These are phyloP conservation scores for Verasper variegatus DNA, from an alignment of 2,113 vertebrate genomes.

Conservation along the genomic window DNA sequence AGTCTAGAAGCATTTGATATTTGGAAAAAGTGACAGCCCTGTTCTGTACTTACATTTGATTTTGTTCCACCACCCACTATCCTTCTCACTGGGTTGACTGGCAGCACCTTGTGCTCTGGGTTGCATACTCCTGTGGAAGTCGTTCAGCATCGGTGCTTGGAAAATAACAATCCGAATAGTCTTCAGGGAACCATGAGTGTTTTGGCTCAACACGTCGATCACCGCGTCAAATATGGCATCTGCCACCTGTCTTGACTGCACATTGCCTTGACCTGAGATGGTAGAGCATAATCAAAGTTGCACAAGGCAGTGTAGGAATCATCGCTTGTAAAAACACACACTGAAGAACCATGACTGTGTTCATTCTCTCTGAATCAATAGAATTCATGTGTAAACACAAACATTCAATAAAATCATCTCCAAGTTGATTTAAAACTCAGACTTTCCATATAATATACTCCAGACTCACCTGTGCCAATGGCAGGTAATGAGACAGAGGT, in stretches of 20 bases:
- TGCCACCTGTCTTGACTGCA: conserved; percentile 69
- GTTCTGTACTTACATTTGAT: conserved; percentile 59
- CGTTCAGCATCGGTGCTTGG: conserved; percentile 71
- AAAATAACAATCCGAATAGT: conserved; percentile 78
- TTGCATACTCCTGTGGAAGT: conserved; percentile 76
- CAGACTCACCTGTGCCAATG: conserved; percentile 89
- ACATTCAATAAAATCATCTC: background rate
- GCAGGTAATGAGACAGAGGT: conserved; percentile 89
- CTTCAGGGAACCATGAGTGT: conserved; percentile 44
- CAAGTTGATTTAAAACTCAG: background rate
- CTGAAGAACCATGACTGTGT: background rate
- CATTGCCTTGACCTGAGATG: conserved; percentile 75
- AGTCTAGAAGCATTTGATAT: background rate
- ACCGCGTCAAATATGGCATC: conserved; percentile 81
- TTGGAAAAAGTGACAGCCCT: background rate
- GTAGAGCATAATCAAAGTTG: background rate
- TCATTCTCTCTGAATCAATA: background rate
- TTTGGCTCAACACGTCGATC: conserved; percentile 63
- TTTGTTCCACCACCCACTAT: background rate
- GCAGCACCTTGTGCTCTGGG: conserved; percentile 31
- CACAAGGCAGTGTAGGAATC: background rate
- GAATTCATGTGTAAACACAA: background rate
- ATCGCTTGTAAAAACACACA: no score
- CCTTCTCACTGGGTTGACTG: conserved; percentile 9
- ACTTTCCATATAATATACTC: background rate